Conservation (phyloP, 2,797 vertebrate genomes). For the Chloroceryle amazona region DNA sequence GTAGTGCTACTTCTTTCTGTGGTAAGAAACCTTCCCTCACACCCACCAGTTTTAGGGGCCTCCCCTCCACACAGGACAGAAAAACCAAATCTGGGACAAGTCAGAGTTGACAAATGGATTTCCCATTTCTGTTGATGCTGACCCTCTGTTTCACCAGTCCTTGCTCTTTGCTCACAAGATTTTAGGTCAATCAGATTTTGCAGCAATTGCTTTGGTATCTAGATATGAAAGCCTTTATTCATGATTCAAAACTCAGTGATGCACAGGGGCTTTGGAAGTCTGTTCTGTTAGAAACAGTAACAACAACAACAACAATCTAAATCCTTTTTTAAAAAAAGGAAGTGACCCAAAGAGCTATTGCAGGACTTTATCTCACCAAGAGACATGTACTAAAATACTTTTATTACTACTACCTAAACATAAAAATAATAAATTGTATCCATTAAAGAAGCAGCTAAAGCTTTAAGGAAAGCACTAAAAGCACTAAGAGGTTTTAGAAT, state of each 20-base stretch:
- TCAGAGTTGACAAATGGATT: not conserved
- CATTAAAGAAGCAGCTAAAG: not conserved
- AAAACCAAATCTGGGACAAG: not conserved
- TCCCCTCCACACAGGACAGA: not conserved
- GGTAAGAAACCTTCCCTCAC: not conserved
- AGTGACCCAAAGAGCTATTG: not conserved
- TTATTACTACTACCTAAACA: not conserved
- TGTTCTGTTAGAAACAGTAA: not conserved
- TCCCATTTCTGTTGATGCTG: not conserved
- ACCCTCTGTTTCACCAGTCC: not conserved
- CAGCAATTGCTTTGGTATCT: not conserved
- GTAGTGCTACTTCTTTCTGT: not conserved
- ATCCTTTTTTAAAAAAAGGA: not conserved
- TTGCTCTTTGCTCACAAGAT: not conserved
- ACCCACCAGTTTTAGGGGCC: rapidly evolving
- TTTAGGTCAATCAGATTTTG: not conserved
- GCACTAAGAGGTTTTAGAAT: not conserved
- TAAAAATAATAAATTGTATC: not conserved
- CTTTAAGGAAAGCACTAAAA: not conserved
- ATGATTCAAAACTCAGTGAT: not conserved
- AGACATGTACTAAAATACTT: not conserved
- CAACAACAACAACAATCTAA: not conserved
- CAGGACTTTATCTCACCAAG: not conserved
- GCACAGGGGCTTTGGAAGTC: not conserved
- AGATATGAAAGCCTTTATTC: not conserved